Conservation (phyloP, 2,113 vertebrate genomes). For the Fukomys damarensis region DNA sequence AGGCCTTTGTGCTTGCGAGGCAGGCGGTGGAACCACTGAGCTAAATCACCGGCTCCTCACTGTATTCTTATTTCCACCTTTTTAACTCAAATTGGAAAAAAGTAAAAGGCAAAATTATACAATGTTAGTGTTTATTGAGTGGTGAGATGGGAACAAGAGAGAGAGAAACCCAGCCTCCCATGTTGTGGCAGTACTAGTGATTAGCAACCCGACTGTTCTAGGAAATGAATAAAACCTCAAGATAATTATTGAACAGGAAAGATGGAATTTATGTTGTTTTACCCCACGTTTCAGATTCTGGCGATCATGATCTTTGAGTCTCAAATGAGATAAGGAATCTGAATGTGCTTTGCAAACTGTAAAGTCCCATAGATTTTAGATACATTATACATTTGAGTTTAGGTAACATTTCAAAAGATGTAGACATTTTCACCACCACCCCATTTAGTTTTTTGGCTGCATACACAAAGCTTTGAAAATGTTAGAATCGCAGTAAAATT, state of each 20-base stretch:
- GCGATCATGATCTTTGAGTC: not conserved
- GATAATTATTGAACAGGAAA: not conserved
- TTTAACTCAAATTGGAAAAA: not conserved
- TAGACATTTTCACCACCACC: not conserved
- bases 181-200: not conserved
- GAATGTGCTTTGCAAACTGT: constrained; percentile 12
- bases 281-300: not conserved
- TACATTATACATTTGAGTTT: not conserved
- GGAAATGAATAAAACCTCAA: not conserved
- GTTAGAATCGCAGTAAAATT: not conserved
- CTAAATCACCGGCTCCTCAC: too few relatives aligned
- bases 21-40: too few relatives aligned
- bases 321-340: not conserved
- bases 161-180: not conserved
- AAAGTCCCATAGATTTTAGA: constrained; percentile 5
- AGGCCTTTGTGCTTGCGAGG: too few relatives aligned
- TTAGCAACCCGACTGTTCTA: not conserved
- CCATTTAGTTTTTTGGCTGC: constrained; percentile 38
- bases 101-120: constrained; percentile 5
- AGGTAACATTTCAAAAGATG: constrained; percentile 16
- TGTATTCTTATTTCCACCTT: not conserved
- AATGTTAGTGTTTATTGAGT: not conserved
- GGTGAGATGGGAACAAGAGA: not conserved
- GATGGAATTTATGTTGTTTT: not conserved
- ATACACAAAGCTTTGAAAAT: constrained; percentile 33